Evolutionary conservation across 2,888 invertebrate genomes (phyloP), one percentile per base, ranked within the genome.

Genomic region (Melinaea marsaeus): DNA sequence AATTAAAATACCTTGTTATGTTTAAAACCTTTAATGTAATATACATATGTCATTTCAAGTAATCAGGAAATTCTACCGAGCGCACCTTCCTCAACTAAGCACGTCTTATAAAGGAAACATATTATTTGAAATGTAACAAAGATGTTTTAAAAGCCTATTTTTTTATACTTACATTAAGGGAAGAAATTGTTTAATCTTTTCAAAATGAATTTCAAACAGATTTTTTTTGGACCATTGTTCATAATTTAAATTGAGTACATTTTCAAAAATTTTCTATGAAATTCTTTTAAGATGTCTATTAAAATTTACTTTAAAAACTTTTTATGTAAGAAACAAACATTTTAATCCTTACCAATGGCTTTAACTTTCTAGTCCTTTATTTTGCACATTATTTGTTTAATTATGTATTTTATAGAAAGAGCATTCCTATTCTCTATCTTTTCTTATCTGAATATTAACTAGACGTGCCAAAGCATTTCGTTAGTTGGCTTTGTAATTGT

Each of bases 231-330:
- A 46, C 57, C 46, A 57, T 60, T 60, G 33, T 58, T 61, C 13
- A 58, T 61, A 61, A 61, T 51, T 64, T 51, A 61, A 64, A 61
- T 48, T 51, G 51, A 51, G 9, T 51, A 45, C 46, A 58, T 55
- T 61, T 61, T 61, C 48, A 56, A 64, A 58, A 34, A 22, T 1
- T 51, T 46, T 45, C n/a, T 46, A 58, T 56, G 48, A 48, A 58
- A 55, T 56, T 51, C 61, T 64, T 64, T 51, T 47, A 11, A 47
- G 51, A 61, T 61, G 61, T 58, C 58, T 58, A 61, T 64, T 64
- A 61, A 58, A 56, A 61, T 61, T 13, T 13, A 58, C 56, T 58
- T 56, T n/a, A 59, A 63, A 63, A 60, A 56, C 55, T 48, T 13
- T 56, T 46, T 58, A 46, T 58, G 58, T 58, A 58, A 46, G 34